These are phyloP conservation scores for Esperia sulphurella DNA, from an alignment of 2,888 invertebrate species.

Conservation along the genomic window DNA sequence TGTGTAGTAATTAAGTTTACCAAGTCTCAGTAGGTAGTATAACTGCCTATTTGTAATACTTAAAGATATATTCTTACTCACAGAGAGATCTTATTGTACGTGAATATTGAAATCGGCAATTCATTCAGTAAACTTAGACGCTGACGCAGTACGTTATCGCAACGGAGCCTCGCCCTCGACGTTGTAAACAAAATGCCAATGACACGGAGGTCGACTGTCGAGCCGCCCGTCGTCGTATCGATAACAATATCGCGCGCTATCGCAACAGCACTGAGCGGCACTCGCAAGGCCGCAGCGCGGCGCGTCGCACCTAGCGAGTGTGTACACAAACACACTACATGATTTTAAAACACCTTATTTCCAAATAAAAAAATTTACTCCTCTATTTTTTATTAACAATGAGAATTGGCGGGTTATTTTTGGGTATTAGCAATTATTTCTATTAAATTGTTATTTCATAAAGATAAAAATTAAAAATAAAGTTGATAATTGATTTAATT, in stretches of 20 bases:
- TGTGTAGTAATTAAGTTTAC: too few relatives aligned
- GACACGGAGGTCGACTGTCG: conserved; percentile 56
- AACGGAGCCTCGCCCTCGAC: conserved; percentile 46
- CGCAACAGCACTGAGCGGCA: conserved; percentile 58
- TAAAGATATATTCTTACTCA: neutral
- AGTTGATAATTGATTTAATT: too few relatives aligned
- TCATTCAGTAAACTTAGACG: conserved; percentile 34
- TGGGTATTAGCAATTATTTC: conserved; percentile 10
- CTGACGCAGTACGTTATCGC: conserved; percentile 44
- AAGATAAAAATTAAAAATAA: too few relatives aligned
- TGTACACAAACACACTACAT: conserved; percentile 30
- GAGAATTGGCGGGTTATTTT: neutral
- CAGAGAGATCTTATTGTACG: neutral
- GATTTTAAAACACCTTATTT: too few relatives aligned
- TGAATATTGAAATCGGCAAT: conserved; percentile 18
- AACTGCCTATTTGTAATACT: too few relatives aligned
- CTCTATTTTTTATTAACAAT: too few relatives aligned
- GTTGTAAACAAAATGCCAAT: conserved; percentile 71
- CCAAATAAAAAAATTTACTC: too few relatives aligned
- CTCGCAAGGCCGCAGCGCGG: conserved; percentile 64
- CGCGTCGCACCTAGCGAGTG: conserved; percentile 35
- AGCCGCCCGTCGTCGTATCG: conserved; percentile 57
- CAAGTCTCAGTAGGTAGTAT: too few relatives aligned
- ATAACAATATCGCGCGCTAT: conserved; percentile 53
- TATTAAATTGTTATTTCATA: conserved; percentile 5